A percentile compares a stretch with the other conserved stretches of the same genome.
phyloP scores from a whole-genome alignment of 2,888 invertebrate genomes.

The Lasioglossum calceatum region DNA sequence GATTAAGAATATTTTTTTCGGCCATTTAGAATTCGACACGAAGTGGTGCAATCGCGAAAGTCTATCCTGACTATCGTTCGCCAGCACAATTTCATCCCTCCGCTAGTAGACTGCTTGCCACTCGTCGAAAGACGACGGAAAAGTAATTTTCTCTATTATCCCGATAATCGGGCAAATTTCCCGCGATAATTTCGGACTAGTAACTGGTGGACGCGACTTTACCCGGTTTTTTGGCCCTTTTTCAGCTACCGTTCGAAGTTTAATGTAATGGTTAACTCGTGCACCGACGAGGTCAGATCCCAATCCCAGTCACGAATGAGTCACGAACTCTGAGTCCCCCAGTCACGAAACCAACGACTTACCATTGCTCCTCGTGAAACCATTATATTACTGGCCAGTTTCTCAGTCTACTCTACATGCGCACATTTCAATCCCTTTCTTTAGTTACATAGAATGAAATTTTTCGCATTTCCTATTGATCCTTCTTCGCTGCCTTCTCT shows the following conservation, averaged over 20 bases:
- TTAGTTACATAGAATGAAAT: not conserved
- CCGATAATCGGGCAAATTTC: conserved; percentile 33
- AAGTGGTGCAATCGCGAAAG: not conserved
- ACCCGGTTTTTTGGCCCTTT: conserved; percentile 64
- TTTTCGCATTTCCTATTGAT: conserved; percentile 9
- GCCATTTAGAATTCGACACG: not conserved
- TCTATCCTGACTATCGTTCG: not conserved
- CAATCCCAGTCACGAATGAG: conserved; percentile 76
- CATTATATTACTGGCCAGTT: conserved; percentile 30
- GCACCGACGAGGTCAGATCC: conserved; percentile 79
- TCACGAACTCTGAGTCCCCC: conserved; percentile 73
- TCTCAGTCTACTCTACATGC: not conserved
- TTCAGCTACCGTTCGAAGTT: conserved; percentile 71
- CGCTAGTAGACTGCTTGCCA: not conserved
- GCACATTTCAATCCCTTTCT: not conserved
- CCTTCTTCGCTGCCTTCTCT: not conserved
- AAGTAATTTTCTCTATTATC: conserved; percentile 50
- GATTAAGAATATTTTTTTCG: not conserved
- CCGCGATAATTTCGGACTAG: conserved; percentile 54
- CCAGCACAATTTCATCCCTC: not conserved
- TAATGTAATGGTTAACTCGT: conserved; percentile 78
- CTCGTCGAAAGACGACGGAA: conserved; percentile 17
- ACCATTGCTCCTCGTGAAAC: conserved; percentile 47
- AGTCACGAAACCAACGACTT: conserved; percentile 73
- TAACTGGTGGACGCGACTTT: conserved; percentile 48